These are phyloP conservation scores for Lepus europaeus DNA, from an alignment of 2,113 vertebrate genomes.

Conservation along the genomic window DNA sequence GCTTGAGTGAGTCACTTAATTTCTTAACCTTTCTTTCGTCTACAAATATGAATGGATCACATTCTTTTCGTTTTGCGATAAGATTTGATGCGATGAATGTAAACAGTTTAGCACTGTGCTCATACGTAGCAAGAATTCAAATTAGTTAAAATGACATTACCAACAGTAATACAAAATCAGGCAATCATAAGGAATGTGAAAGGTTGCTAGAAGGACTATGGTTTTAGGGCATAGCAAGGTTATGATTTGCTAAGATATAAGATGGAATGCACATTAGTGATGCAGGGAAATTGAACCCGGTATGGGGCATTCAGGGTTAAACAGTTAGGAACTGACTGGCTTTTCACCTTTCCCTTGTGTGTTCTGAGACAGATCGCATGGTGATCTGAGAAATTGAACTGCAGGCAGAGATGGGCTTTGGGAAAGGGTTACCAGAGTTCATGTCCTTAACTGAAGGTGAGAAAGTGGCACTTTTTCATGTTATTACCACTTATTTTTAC, in stretches of 20 bases:
- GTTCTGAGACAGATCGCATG: neutral
- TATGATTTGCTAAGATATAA: neutral
- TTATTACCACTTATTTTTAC: neutral
- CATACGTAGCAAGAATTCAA: neutral
- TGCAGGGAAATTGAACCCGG: neutral
- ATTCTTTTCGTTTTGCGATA: neutral
- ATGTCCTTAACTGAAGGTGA: neutral
- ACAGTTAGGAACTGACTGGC: neutral
- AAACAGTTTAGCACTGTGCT: neutral
- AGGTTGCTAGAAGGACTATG: neutral
- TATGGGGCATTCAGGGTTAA: neutral
- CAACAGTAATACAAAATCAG: neutral
- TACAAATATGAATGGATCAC: conserved; percentile 16
- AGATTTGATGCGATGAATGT: neutral
- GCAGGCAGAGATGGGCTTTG: neutral
- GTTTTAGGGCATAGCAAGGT: neutral
- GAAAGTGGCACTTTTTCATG: neutral
- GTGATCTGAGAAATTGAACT: neutral
- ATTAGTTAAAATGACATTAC: conserved; percentile 22
- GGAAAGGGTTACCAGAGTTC: neutral
- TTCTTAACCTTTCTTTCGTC: neutral
- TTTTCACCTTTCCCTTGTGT: neutral
- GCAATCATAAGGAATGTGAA: neutral
- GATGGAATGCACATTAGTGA: neutral
- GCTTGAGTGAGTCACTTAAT: neutral